Percentiles rank a stretch among this genome's conserved stretches.
These are phyloP conservation scores for Drosophila nigromelanica DNA, from an alignment of 1,140 invertebrate genomes.

Conservation along the genomic window DNA sequence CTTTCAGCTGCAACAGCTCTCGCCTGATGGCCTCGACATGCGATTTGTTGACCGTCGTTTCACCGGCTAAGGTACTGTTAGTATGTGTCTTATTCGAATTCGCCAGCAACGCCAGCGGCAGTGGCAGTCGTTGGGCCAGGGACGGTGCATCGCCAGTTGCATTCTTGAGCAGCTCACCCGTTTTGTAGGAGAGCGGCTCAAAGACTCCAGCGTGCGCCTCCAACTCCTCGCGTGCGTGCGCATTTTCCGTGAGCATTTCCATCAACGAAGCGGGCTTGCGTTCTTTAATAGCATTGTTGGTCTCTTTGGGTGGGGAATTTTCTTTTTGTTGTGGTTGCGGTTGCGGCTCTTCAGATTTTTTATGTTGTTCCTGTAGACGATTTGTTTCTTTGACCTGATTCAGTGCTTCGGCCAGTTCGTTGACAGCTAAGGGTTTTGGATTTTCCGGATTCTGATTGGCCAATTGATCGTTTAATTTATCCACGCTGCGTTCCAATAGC, in stretches of 20 bases:
- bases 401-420: constrained; percentile 55
- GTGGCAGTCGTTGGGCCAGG: constrained; percentile 56
- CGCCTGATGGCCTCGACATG: constrained; percentile 78
- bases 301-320: constrained; percentile 13
- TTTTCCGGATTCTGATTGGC: constrained; percentile 70
- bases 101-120: constrained; percentile 65
- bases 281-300: constrained; percentile 3
- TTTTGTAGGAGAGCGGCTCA: constrained; percentile 78
- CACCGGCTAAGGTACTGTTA: constrained; percentile 12
- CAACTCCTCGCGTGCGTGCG: constrained; percentile 54
- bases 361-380: constrained; percentile 15
- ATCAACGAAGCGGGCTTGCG: constrained; percentile 60
- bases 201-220: constrained; percentile 68
- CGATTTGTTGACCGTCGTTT: constrained; percentile 26
- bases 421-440: constrained; percentile 20
- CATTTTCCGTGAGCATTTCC: constrained; percentile 69
- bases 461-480: constrained; percentile 84
- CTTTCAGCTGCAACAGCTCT: constrained; percentile 64
- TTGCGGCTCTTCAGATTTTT: constrained; percentile 11
- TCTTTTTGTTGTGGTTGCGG: constrained; percentile 8
- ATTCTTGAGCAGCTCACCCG: constrained; percentile 68
- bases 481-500: constrained; percentile 84
- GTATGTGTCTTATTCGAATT: constrained; percentile 44
- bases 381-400: constrained; percentile 40
- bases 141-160: constrained; percentile 12